A percentile compares a stretch with the other conserved stretches of the same genome.
Evolutionary conservation across 1,140 invertebrate genomes (phyloP).

Genomic region (Rhyacophila brunnea): DNA sequence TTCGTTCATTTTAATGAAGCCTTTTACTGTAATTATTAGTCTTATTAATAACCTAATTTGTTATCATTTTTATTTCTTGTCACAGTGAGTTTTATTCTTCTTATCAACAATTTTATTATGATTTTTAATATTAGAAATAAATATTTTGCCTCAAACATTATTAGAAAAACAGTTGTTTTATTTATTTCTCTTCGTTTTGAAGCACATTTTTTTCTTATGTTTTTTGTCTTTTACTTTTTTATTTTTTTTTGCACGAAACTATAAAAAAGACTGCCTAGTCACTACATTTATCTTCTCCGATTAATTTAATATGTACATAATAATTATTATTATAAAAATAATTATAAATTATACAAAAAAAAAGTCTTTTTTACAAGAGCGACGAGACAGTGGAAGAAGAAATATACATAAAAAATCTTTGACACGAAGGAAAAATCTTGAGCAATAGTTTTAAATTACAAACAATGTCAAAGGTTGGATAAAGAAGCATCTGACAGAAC

Average conservation of each 20-base stretch:
- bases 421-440: too few species aligned
- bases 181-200: constrained; percentile 40
- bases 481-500: too few species aligned
- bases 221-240: constrained; percentile 28
- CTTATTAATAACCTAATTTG: constrained; percentile 27
- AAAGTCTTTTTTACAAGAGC: too few species aligned
- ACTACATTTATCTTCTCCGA: constrained; percentile 33
- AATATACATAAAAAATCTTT: too few species aligned
- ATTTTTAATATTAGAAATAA: constrained; percentile 55
- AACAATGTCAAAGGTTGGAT: too few species aligned
- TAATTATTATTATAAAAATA: neutral
- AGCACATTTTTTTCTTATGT: constrained; percentile 38
- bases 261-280: constrained; percentile 37
- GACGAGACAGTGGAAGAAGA: too few species aligned
- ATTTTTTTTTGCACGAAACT: constrained; percentile 27
- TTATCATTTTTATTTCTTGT: constrained; percentile 33
- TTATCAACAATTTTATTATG: constrained; percentile 34
- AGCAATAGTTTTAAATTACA: too few species aligned
- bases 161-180: constrained; percentile 48
- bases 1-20: neutral
- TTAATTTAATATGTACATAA: constrained; percentile 29
- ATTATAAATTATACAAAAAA: too few species aligned
- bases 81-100: constrained; percentile 33
- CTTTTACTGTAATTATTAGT: constrained; percentile 31
- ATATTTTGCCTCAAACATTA: constrained; percentile 52